Evolutionary conservation across 2,113 vertebrate species (phyloP).

Genomic region (Myiozetetes cayanensis): DNA sequence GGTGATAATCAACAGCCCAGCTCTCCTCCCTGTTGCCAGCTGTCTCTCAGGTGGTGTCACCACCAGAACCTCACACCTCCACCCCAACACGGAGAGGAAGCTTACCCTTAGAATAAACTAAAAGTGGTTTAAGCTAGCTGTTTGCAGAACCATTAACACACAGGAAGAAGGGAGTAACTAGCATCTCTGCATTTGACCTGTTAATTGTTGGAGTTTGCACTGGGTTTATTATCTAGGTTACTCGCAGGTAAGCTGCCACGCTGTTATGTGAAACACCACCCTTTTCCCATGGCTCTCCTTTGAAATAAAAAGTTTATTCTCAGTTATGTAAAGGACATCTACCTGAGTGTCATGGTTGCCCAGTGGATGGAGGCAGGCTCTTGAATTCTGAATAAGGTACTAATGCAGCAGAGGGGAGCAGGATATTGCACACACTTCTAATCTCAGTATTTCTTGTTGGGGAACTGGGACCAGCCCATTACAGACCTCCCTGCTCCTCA

Average conservation of each 20-base stretch:
- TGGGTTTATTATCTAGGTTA: background rate
- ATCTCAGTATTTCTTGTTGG: background rate
- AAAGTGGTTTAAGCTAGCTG: background rate
- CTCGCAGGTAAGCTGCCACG: background rate
- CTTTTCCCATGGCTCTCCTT: background rate
- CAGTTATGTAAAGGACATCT: background rate
- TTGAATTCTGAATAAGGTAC: background rate
- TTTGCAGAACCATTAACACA: conserved; percentile 1
- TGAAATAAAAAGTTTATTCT: background rate
- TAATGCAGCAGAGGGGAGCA: background rate
- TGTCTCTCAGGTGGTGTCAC: background rate
- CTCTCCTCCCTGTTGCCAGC: background rate
- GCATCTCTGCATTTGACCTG: background rate
- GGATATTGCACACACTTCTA: background rate
- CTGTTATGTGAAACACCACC: background rate
- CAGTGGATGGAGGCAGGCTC: background rate
- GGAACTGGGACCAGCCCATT: background rate
- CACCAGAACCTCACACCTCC: background rate
- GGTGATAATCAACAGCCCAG: background rate
- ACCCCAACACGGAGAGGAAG: background rate
- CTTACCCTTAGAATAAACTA: background rate
- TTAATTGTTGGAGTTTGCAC: background rate
- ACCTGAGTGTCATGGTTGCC: background rate
- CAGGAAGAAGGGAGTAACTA: background rate
- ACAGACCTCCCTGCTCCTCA: background rate